Evolutionary conservation across 2,797 vertebrate species (phyloP).

Genomic region (Sebastes wilsoni): DNA sequence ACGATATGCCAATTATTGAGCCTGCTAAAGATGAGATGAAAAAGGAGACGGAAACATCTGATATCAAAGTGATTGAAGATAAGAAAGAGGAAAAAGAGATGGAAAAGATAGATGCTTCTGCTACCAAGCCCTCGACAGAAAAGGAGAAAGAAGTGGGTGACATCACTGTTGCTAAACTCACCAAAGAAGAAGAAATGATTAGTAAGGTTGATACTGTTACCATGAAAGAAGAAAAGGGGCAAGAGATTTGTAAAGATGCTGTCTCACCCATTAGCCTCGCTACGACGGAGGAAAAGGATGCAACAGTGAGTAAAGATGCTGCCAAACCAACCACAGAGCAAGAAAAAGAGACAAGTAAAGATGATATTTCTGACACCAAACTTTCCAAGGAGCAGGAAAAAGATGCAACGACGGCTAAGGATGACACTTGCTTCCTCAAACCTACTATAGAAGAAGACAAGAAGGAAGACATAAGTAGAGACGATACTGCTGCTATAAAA

Average conservation of each 20-base stretch:
- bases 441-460: conserved; percentile 14
- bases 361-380: conserved; percentile 23
- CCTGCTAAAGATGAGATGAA: conserved; percentile 32
- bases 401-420: conserved; percentile 17
- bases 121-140: conserved; percentile 14
- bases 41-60: conserved; percentile 31
- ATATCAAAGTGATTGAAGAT: conserved; percentile 29
- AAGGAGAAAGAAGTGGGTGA: conserved; percentile 22
- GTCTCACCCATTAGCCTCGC: conserved; percentile 7
- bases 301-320: conserved; percentile 27
- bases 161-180: conserved; percentile 15
- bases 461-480: conserved; percentile 8
- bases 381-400: conserved; percentile 22
- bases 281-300: conserved; percentile 27
- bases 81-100: conserved; percentile 39
- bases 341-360: conserved; percentile 37
- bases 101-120: conserved; percentile 32
- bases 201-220: conserved; percentile 3
- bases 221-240: conserved; percentile 34
- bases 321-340: conserved; percentile 8
- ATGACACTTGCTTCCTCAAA: conserved; percentile 7
- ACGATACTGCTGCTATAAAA: conserved; percentile 8
- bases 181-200: conserved; percentile 40
- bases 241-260: conserved; percentile 38
- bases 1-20: not conserved